Evolutionary conservation across 2,888 invertebrate species (phyloP).

Genomic region (Lepetodrilus schrolli): DNA sequence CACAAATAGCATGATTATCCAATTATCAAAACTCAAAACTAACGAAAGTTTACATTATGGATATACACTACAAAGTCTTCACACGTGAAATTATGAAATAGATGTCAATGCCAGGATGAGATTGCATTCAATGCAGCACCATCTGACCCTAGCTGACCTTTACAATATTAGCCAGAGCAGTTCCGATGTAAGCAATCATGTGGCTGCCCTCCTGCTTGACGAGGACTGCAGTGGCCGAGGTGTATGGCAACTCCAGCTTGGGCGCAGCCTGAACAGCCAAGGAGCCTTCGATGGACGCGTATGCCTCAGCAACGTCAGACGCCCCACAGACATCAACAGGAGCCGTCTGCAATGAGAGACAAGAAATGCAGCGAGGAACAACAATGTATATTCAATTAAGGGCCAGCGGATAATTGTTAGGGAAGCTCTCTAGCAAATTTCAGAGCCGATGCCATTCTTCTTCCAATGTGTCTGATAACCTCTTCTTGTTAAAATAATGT

Average conservation of each 20-base stretch:
- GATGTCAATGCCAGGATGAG: too few relatives aligned
- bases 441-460: too few relatives aligned
- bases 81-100: too few relatives aligned
- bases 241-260: slow-evolving; percentile 84
- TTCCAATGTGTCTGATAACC: too few relatives aligned
- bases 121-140: too few relatives aligned
- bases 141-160: slow-evolving; percentile 81
- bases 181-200: slow-evolving; percentile 96
- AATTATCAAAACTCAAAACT: too few relatives aligned
- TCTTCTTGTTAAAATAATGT: too few relatives aligned
- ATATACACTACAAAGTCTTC: too few relatives aligned
- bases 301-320: slow-evolving; percentile 45
- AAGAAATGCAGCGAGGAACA: not conserved
- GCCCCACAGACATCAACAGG: slow-evolving; percentile 56
- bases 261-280: slow-evolving; percentile 90
- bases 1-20: too few relatives aligned
- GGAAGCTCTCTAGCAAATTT: too few relatives aligned
- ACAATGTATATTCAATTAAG: not conserved
- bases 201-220: slow-evolving; percentile 95
- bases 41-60: too few relatives aligned
- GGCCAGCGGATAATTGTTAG: too few relatives aligned
- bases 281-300: slow-evolving; percentile 86
- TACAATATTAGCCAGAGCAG: slow-evolving; percentile 90
- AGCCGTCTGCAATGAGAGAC: slow-evolving; percentile 45
- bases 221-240: slow-evolving; percentile 90